phyloP scores from a whole-genome alignment of 2,888 invertebrate species.

The Caradrina kadenii region DNA sequence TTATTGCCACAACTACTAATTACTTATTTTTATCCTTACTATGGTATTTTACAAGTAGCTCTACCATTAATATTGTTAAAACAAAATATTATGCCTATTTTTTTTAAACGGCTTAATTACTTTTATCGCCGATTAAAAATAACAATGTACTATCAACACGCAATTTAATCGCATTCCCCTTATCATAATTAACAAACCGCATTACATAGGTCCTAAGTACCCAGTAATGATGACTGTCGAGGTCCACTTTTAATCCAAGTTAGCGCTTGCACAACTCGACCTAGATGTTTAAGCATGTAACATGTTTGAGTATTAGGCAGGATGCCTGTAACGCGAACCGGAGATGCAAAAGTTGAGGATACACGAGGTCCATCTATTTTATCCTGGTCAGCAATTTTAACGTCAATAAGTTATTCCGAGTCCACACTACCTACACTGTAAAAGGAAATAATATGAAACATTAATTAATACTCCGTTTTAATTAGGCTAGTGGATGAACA shows the following conservation, averaged over 20 bases:
- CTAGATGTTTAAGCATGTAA: no score
- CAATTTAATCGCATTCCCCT: slow-evolving; percentile 18
- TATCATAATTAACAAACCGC: slow-evolving; percentile 26
- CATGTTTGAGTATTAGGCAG: not conserved
- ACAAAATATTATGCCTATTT: slow-evolving; percentile 1
- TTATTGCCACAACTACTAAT: slow-evolving; percentile 8
- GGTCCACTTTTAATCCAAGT: slow-evolving; percentile 7
- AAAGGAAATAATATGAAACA: slow-evolving; percentile 11
- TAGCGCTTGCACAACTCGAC: no score
- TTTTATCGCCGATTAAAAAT: slow-evolving; percentile 13
- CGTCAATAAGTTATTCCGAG: not conserved
- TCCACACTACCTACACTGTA: not conserved
- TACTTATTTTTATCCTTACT: slow-evolving; percentile 23
- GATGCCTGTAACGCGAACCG: not conserved
- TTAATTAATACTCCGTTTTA: not conserved
- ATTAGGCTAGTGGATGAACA: slow-evolving; percentile 4
- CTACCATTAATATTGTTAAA: slow-evolving; percentile 10
- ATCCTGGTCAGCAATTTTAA: slow-evolving; percentile 21
- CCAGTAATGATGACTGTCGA: slow-evolving; percentile 19
- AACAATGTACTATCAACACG: slow-evolving; percentile 10
- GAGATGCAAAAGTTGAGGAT: not conserved
- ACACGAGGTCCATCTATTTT: not conserved
- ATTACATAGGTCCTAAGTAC: not conserved
- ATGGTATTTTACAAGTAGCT: not conserved
- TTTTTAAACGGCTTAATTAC: not conserved